Evolutionary conservation across 2,797 vertebrate species (phyloP).

Genomic region (Poecilia picta): DNA sequence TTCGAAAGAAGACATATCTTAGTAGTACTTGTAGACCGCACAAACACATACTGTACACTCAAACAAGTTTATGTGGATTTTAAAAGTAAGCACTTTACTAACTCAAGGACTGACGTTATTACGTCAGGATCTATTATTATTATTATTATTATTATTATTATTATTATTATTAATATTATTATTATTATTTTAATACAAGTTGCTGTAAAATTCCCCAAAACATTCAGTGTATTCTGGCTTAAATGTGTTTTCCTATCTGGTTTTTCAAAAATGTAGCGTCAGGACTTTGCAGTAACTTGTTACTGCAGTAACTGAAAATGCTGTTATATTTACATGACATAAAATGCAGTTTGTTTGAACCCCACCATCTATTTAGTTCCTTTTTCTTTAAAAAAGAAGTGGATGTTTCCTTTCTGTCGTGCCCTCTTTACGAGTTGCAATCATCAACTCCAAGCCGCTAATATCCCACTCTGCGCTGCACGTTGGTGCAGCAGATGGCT

Average conservation of each 20-base stretch:
- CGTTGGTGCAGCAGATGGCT: slow-evolving; percentile 20
- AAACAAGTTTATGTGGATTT: neutral
- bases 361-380: neutral
- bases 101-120: neutral
- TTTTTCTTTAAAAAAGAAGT: slow-evolving; percentile 1
- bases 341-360: neutral
- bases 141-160: neutral
- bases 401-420: slow-evolving; percentile 16
- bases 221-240: neutral
- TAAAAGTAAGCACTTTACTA: neutral
- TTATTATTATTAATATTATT: neutral
- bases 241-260: neutral
- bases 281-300: too few relatives aligned
- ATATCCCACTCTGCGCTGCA: slow-evolving; percentile 19
- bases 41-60: neutral
- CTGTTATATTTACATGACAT: neutral
- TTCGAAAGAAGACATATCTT: neutral
- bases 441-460: neutral
- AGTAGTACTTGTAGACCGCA: neutral
- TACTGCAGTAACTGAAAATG: neutral
- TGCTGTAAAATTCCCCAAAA: neutral
- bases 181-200: slow-evolving; percentile 4
- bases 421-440: slow-evolving; percentile 7
- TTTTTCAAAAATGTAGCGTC: neutral
- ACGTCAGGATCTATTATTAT: neutral